These are phyloP conservation scores for Diuraphis noxia DNA, from an alignment of 1,140 invertebrate species.

Conservation along the genomic window DNA sequence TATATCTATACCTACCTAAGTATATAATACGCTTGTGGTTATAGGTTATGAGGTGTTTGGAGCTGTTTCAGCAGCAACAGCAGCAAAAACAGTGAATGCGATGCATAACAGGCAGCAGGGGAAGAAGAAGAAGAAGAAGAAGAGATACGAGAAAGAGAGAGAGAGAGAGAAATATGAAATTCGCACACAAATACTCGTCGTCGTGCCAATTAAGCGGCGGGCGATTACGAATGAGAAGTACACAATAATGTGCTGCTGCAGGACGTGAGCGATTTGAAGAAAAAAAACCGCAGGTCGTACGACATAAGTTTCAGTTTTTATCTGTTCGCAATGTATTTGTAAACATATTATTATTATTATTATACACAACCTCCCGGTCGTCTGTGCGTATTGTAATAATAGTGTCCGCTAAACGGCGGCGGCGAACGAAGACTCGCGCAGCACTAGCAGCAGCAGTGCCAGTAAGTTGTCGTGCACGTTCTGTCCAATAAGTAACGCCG, in stretches of 20 bases:
- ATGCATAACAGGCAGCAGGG: neutral
- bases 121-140: too few relatives aligned
- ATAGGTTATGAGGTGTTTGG: neutral
- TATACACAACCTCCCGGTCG: neutral
- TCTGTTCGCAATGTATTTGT: neutral
- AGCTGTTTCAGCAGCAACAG: neutral
- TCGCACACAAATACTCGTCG: neutral
- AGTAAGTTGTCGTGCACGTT: slow-evolving; percentile 26
- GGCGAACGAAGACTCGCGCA: neutral
- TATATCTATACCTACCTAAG: neutral
- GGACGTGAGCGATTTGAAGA: neutral
- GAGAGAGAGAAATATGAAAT: slow-evolving; percentile 2
- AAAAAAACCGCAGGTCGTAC: neutral
- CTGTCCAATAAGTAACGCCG: slow-evolving; percentile 43
- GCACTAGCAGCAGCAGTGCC: too few relatives aligned
- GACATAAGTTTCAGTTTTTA: neutral
- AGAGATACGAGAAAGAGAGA: too few relatives aligned
- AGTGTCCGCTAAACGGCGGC: neutral
- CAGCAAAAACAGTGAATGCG: neutral
- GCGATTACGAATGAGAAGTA: neutral
- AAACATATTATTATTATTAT: too few relatives aligned
- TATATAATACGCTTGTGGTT: neutral
- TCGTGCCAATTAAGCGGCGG: neutral
- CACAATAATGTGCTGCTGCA: too few relatives aligned
- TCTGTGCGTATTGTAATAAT: neutral